Evolutionary conservation across 2,888 invertebrate genomes (phyloP).

Genomic region (Cantharis lateralis): DNA sequence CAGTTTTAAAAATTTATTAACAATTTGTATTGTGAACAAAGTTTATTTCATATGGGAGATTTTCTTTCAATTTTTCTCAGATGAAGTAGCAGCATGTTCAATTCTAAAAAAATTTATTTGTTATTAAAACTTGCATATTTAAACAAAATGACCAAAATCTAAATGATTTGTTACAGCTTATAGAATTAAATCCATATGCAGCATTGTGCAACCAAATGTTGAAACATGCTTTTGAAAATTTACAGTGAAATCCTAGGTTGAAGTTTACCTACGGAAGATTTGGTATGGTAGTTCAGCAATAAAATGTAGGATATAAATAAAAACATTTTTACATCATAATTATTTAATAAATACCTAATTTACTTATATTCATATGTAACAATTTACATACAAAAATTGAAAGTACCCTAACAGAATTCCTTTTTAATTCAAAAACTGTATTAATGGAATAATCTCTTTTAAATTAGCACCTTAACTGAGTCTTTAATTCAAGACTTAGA

Average conservation of each 20-base stretch:
- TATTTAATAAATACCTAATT: constrained; percentile 1
- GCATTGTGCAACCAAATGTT: constrained; percentile 96
- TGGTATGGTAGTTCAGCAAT: not conserved
- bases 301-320: not conserved
- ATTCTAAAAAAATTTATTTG: not conserved
- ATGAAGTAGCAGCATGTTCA: not conserved
- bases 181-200: constrained; percentile 91
- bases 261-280: not conserved
- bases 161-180: constrained; percentile 62
- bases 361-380: not conserved
- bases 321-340: not conserved
- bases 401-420: not conserved
- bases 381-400: constrained; percentile 2
- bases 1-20: constrained; percentile 5
- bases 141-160: constrained; percentile 12
- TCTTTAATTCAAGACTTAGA: not conserved
- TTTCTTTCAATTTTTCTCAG: not conserved
- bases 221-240: constrained; percentile 69
- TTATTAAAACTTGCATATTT: not conserved
- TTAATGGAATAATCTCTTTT: constrained; percentile 1
- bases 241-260: constrained; percentile 33
- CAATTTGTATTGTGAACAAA: not conserved
- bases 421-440: not conserved
- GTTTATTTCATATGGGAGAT: not conserved
- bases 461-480: constrained; percentile 1